Evolutionary conservation across 2,888 invertebrate genomes (phyloP), one percentile per base, ranked within the genome.

Genomic region (Caenorhabditis macrosperma): DNA sequence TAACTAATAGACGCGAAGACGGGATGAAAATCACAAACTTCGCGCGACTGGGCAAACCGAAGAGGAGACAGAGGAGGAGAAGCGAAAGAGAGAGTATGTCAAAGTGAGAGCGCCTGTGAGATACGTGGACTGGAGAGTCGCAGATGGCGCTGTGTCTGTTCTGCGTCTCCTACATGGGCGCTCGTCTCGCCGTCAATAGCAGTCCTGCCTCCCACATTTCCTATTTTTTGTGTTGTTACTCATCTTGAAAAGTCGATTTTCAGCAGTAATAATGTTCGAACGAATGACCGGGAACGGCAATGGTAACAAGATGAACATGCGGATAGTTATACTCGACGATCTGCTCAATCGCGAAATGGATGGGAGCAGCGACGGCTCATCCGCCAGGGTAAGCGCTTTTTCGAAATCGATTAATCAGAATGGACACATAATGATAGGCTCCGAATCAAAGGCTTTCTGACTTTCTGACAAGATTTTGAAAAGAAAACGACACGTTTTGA

Each of bases 301-400:
- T 78, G 88, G 89, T 7, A 88, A 89, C 74, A 89, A 89, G 68
- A 80, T 88, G 86, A 89, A 88, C 57, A 74, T 88, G 77, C 80
- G 88, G 20, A 74, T 88, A 24, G 79, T 82, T n/a, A 88, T 87
- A 35, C 69, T 89, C 26, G 89, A 89, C 33, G 82, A 82, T 52
- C 61, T 88, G 41, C 71, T 88, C 57, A 72, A 63, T 24, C 44
- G 75, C 17, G 82, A 76, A 54, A 82, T 68, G 71, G 74, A 80
- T 52, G 30, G 74, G 5, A 83, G 80, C 64, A 83, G 71, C 41
- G 81, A 71, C 52, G 86, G 86, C 0, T 68, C 81, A 7, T 84
- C 86, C 10, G 86, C 86, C 2, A 80, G 81, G 61, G 86, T 83
- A 17, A 28, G 78, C 76, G 41, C 33, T 30, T 15, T 69, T 54